Base-by-base conservation (phyloP, 2,888 invertebrate genomes). In the Oscheius myriophilus region DNA sequence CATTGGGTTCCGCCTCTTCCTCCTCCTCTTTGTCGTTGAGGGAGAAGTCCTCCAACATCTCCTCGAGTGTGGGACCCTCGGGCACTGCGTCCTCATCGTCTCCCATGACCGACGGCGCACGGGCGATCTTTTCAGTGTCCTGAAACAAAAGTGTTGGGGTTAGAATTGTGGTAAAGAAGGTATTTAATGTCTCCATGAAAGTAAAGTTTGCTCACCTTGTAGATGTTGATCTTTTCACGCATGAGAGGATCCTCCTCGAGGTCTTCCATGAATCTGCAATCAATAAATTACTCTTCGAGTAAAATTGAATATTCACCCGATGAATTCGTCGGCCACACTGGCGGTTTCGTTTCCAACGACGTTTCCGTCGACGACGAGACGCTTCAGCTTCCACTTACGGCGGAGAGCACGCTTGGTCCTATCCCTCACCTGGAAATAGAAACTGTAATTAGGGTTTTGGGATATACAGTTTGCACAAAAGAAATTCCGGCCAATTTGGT, bases 161-260 rank as follows among this genome's bases (percentile, higher is more conserved):
- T 23, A n/a, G n/a, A n/a, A n/a, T n/a, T n/a, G n/a, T n/a, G n/a
- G n/a, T n/a, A n/a, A n/a, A n/a, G n/a, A n/a, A n/a, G n/a, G n/a
- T n/a, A n/a, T n/a, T n/a, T n/a, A n/a, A n/a, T n/a, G n/a, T n/a
- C n/a, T n/a, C n/a, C n/a, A n/a, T n/a, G n/a, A n/a, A n/a, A n/a
- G n/a, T n/a, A n/a, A n/a, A n/a, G 12, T 11, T 55, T 55, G 12
- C 63, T 11, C 41, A 79, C 72, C 76, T 87, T 87, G 89, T 94
- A 98, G 75, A 98, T 96, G 87, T 96, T 96, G 59, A 98, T 91
- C 87, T 95, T 92, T 86, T 94, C 93, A 67, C 98, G 90, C 85
- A 93, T 90, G 16, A 91, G 91, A 3, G 92, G 92, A 88, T 98
- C 96, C 88, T 98, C 97, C 88, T 98, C 98, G 75, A 98, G 89